phyloP scores from a whole-genome alignment of 2,113 vertebrate genomes.

The Erythrolamprus reginae region DNA sequence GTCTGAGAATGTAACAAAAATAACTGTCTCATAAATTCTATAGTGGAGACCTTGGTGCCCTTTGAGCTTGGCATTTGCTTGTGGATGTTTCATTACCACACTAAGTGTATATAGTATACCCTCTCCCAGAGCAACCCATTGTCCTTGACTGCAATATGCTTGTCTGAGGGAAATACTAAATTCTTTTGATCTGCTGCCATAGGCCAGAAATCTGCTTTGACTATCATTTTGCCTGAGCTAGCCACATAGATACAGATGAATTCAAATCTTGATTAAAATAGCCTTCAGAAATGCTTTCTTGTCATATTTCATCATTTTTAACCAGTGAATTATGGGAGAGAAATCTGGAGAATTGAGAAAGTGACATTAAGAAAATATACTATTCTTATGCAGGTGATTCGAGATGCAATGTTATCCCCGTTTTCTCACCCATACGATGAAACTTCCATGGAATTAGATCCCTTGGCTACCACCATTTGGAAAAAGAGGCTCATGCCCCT shows the following conservation, averaged over 20 bases:
- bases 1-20: too few relatives aligned
- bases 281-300: not conserved
- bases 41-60: not conserved
- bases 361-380: not conserved
- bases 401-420: not conserved
- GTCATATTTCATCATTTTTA: not conserved
- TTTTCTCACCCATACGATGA: not conserved
- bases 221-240: constrained; percentile 4
- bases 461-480: not conserved
- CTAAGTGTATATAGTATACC: not conserved
- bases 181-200: not conserved
- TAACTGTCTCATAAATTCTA: not conserved
- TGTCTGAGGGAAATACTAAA: not conserved
- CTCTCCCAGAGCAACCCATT: not conserved
- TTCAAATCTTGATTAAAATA: not conserved
- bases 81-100: not conserved
- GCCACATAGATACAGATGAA: not conserved
- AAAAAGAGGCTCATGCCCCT: not conserved
- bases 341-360: not conserved
- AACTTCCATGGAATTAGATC: not conserved
- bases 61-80: not conserved
- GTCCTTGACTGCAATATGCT: not conserved
- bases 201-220: constrained; percentile 11
- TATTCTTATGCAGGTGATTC: not conserved
- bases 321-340: not conserved